Evolutionary conservation across 2,113 vertebrate genomes (phyloP).

Genomic region (Galeopterus variegatus): DNA sequence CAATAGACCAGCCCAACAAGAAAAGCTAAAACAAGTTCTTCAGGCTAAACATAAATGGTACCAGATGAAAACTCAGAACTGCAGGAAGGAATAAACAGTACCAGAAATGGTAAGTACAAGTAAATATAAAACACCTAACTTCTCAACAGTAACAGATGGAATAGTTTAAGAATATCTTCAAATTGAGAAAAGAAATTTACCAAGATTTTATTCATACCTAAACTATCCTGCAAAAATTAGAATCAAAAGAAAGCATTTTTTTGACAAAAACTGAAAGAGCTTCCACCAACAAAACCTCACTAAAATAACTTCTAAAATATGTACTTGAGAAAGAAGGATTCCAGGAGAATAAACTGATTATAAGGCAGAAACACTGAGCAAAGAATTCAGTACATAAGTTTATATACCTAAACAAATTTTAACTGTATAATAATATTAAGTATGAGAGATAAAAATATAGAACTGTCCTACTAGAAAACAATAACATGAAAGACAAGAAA

Average conservation of each 20-base stretch:
- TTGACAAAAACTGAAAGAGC: background rate
- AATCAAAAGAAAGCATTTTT: background rate
- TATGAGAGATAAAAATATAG: background rate
- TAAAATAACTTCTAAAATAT: background rate
- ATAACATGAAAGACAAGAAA: background rate
- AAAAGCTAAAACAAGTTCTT: background rate
- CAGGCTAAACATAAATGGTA: background rate
- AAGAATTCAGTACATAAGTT: background rate
- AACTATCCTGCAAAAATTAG: slow-evolving; percentile 26
- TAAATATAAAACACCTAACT: slow-evolving; percentile 1
- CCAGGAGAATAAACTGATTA: background rate
- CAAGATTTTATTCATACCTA: slow-evolving; percentile 8
- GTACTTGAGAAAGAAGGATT: background rate
- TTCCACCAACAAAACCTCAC: slow-evolving; percentile 38
- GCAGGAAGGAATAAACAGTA: background rate
- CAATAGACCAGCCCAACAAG: background rate
- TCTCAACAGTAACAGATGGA: background rate
- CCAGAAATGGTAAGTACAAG: slow-evolving; percentile 14
- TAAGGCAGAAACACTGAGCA: background rate
- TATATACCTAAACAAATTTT: background rate
- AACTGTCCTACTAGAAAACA: background rate
- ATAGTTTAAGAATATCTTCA: slow-evolving; percentile 29
- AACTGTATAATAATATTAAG: background rate
- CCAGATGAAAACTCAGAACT: background rate
- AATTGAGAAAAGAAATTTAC: slow-evolving; percentile 19